phyloP scores from a whole-genome alignment of 2,113 vertebrate species.

The Microcebus tavaratra region DNA sequence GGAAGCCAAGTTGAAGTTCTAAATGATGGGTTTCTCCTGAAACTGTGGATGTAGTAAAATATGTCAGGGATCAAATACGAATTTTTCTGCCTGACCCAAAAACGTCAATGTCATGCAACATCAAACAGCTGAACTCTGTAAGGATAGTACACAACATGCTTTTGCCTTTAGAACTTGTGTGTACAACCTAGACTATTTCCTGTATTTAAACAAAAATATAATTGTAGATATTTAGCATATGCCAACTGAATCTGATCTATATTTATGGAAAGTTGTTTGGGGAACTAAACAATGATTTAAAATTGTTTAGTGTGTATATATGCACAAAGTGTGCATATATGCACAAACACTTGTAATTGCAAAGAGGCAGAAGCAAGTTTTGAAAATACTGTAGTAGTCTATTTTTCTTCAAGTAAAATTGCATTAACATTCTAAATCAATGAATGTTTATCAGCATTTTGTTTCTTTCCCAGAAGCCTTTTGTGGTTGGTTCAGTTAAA shows the following conservation, averaged over 20 bases:
- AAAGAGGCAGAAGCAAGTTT: not conserved
- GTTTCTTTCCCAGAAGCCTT: not conserved
- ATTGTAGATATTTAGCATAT: slow-evolving; percentile 5
- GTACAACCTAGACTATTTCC: not conserved
- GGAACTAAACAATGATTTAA: not conserved
- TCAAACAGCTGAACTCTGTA: not conserved
- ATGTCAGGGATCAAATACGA: not conserved
- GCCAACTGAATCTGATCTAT: not conserved
- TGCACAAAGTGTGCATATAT: rapidly evolving
- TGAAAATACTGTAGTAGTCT: not conserved
- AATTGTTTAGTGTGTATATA: not conserved
- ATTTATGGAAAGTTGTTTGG: not conserved
- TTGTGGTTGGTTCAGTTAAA: not conserved
- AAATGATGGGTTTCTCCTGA: slow-evolving; percentile 1
- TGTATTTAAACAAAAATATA: not conserved
- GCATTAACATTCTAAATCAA: not conserved
- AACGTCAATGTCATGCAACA: not conserved
- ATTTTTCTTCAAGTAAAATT: slow-evolving; percentile 2
- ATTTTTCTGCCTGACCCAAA: slow-evolving; percentile 39
- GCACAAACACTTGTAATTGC: not conserved
- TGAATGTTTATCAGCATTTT: not conserved
- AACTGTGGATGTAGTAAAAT: not conserved
- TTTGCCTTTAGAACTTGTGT: not conserved
- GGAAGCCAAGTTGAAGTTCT: not conserved
- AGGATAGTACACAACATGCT: not conserved